These are phyloP conservation scores for Micromesistius poutassou DNA, from an alignment of 2,797 vertebrate species.

Conservation along the genomic window DNA sequence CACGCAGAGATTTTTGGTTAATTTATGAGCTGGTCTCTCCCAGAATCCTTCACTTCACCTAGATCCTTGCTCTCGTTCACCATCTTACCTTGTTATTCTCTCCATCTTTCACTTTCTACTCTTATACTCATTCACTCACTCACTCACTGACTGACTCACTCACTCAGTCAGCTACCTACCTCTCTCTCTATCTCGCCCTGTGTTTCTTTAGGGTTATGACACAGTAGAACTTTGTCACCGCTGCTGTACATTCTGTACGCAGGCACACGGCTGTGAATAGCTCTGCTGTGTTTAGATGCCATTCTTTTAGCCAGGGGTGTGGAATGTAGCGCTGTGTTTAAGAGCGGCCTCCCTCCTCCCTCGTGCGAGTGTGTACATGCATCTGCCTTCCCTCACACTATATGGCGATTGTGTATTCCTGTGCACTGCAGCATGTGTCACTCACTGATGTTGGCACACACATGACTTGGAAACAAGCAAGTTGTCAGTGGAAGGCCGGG, in stretches of 20 bases:
- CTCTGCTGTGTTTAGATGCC: constrained; percentile 17
- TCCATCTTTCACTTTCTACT: not conserved
- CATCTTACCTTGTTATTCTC: not conserved
- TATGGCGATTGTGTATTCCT: too few relatives aligned
- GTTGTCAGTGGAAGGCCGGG: not conserved
- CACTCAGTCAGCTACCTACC: not conserved
- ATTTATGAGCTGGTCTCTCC: constrained; percentile 49
- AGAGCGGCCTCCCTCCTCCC: not conserved
- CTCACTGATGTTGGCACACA: too few relatives aligned
- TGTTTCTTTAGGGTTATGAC: not conserved
- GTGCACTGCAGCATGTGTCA: too few relatives aligned
- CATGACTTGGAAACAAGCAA: not conserved
- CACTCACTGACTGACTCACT: not conserved
- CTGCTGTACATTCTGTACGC: not conserved
- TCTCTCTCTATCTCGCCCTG: too few relatives aligned
- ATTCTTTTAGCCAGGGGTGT: constrained; percentile 9
- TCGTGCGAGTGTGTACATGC: not conserved
- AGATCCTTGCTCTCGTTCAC: constrained; percentile 12
- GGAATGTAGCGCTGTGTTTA: constrained; percentile 21
- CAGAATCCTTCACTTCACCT: constrained; percentile 38
- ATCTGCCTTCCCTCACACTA: too few relatives aligned
- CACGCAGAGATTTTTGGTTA: constrained; percentile 53
- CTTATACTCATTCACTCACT: not conserved
- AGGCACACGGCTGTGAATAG: constrained; percentile 16
- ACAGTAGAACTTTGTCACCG: constrained; percentile 1